Base-by-base conservation (phyloP, 2,888 invertebrate genomes). In the Petrophora chlorosata region DNA sequence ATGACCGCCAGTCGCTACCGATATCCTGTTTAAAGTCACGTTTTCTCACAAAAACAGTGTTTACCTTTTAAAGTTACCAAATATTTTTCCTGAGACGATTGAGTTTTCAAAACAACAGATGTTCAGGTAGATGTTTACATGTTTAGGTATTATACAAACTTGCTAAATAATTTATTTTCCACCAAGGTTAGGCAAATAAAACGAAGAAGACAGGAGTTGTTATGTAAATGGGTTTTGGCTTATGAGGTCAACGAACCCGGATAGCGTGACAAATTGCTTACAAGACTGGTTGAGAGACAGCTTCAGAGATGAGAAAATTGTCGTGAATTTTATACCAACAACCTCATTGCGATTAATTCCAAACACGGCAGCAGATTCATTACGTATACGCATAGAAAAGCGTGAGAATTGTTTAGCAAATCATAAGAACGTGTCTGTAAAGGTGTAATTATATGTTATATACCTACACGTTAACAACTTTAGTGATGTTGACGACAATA, bases 1-100 rank as follows among this genome's bases (percentile, higher is more conserved):
- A 70, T 80, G 76, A 80, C 79, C 66, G 63, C 55, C 60, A 76
- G 80, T 79, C 66, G 63, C 55, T 59, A 26, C 50, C 46, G 49
- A 61, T 67, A 68, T 71, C 62, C 63, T 66, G 67, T 65, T 65
- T 56, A 53, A 56, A 67, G 51, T 59, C 47, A 53, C 53, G 23
- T 22, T 16, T 49, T 52, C 36, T 29, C 23, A 48, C 45, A 47
- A 30, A 39, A 29, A 16, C 5, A 15, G 0, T 25, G 8, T 35
- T 35, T 22, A 23, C 10, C 7, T 10, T 4, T 10, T n/a, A 29
- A 14, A 15, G 2, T 29, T 15, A 14, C 3, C 12, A 17, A 2
- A 17, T 8, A 10, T n/a, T n/a, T n/a, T n/a, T n/a, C 22, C 5
- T 26, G 14, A 38, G 26, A 32, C 22, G 10, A 26, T 38, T n/a